Base-by-base conservation (phyloP, 2,113 vertebrate species). In the Sisor rabdophorus region DNA sequence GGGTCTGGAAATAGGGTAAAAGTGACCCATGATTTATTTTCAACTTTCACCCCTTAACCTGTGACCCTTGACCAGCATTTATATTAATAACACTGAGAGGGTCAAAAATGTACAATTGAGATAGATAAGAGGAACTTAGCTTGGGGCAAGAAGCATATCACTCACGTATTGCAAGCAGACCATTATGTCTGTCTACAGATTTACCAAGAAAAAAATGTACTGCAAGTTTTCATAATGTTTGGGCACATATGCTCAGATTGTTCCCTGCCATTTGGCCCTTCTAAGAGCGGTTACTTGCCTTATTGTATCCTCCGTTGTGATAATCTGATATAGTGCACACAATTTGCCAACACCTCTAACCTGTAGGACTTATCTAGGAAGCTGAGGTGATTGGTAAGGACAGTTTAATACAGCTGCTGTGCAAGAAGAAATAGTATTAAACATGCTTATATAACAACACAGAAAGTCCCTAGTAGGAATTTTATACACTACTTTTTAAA, bases 1-100 rank as follows among this genome's bases (percentile, higher is more conserved):
- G 36, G n/a, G 48, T 79, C 75, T 73, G 73, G 48, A 78, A 40
- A 40, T n/a, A 26, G 30, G 17, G 50, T 10, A 11, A 28, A 53
- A 65, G 71, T 73, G 79, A 70, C 73, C 77, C 47, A 61, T 54
- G 76, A 40, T 58, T 72, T 72, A 19, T 69, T 64, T 59, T 70
- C 16, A 55, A 53, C 36, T n/a, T 74, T 71, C 52, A 76, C 61
- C 74, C 71, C 52, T 16, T 68, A 65, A 75, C 73, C 82, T 72
- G 28, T 73, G 48, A 75, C 73, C 73, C 26, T 44, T 67, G 76
- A 73, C 71, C 79, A 20, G 58, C 24, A 55, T 73, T 71, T 71
- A 61, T 36, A 68, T 59, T 30, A 74, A 64, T 50, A 30, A 47
- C 20, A 56, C 19, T 44, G 72, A 75, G 67, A 24, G 11, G 44